A percentile compares a stretch with the other conserved stretches of the same genome.
Conservation (phyloP, 2,888 invertebrate species). For the Hydriomena furcata region DNA sequence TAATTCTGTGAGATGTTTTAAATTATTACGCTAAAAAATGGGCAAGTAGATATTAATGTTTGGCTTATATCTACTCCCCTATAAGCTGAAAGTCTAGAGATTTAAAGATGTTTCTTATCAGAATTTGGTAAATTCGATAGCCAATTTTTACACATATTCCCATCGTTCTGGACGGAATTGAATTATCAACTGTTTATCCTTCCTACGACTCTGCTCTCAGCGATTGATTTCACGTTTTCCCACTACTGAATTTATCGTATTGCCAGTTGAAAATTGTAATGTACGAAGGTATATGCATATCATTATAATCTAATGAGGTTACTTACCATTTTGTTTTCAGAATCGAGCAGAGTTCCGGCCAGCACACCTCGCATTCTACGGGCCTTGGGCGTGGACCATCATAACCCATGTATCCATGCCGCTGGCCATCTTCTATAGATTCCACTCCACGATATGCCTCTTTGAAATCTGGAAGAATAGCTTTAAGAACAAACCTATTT, state of each 20-base stretch:
- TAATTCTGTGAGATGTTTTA: too few relatives aligned
- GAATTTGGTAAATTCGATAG: too few relatives aligned
- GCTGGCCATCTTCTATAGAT: conserved; percentile 94
- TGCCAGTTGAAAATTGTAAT: too few relatives aligned
- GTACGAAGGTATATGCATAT: too few relatives aligned
- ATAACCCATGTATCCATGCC: conserved; percentile 96
- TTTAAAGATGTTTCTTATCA: too few relatives aligned
- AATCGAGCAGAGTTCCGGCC: conserved; percentile 92
- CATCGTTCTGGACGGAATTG: too few relatives aligned
- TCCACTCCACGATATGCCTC: conserved; percentile 95
- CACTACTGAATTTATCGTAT: conserved; percentile 8
- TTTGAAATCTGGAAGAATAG: conserved; percentile 96
- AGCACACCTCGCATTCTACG: conserved; percentile 91
- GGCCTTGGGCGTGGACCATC: conserved; percentile 95
- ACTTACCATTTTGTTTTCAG: conserved; percentile 51
- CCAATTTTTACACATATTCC: too few relatives aligned
- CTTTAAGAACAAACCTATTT: conserved; percentile 87
- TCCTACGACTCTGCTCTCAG: not conserved
- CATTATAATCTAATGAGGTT: not conserved
- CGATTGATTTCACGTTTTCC: conserved; percentile 1
- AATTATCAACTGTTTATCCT: not conserved
- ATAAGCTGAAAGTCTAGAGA: not conserved
- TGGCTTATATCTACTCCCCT: too few relatives aligned
- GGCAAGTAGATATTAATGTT: too few relatives aligned
- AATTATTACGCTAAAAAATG: too few relatives aligned